A percentile compares a stretch with the other conserved stretches of the same genome.
These are phyloP conservation scores for Oostethus manadensis DNA, from an alignment of 2,113 vertebrate species.

Conservation along the genomic window DNA sequence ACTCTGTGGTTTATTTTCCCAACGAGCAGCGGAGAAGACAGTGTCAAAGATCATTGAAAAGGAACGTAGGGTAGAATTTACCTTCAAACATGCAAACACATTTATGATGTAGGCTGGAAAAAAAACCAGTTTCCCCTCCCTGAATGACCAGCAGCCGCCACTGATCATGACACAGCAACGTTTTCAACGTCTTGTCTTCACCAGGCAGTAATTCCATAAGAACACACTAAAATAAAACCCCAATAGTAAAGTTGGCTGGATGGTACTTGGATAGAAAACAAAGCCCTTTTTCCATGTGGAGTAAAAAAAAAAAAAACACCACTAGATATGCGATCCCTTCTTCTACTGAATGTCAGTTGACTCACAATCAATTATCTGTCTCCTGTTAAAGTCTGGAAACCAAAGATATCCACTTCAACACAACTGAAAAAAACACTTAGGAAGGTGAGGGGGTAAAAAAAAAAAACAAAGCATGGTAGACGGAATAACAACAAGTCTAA, in stretches of 20 bases:
- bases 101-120: no score
- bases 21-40: no score
- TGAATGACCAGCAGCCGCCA: no score
- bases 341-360: conserved; percentile 40
- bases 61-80: no score
- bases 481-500: neutral
- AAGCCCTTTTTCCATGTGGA: conserved; percentile 25
- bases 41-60: no score
- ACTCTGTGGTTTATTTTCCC: no score
- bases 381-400: conserved; percentile 43
- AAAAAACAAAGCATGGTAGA: neutral
- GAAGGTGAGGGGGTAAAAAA: neutral
- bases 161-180: neutral
- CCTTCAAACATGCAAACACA: no score
- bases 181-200: neutral
- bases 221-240: conserved; percentile 2
- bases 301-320: neutral
- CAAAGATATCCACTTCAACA: conserved; percentile 22
- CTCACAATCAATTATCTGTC: conserved; percentile 48
- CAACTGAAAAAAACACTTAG: neutral
- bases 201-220: neutral
- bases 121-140: no score
- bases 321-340: conserved; percentile 20
- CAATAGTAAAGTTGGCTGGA: conserved; percentile 23
- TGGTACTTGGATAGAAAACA: conserved; percentile 22